Conservation (phyloP, 1,140 invertebrate species). For the Muscidifurax raptorellus region DNA sequence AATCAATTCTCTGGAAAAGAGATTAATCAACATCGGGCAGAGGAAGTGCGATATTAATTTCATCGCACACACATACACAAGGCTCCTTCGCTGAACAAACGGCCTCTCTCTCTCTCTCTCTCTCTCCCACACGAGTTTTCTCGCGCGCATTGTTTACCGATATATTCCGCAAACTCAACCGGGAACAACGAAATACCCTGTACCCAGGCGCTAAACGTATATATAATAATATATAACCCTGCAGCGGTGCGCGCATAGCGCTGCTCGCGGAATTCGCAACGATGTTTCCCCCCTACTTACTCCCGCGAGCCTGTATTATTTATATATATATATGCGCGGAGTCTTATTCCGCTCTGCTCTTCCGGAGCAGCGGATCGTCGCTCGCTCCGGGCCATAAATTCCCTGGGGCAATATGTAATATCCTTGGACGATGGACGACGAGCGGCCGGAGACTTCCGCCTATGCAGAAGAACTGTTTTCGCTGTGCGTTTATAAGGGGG, state of each 20-base stretch:
- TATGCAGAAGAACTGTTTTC: not conserved
- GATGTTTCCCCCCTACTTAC: not conserved
- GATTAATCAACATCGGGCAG: too few relatives aligned
- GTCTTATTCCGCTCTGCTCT: not conserved
- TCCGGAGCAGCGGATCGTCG: constrained; percentile 1
- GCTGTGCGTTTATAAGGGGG: not conserved
- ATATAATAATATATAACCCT: not conserved
- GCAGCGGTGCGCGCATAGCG: too few relatives aligned
- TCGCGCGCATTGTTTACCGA: constrained; percentile 5
- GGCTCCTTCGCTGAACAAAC: not conserved
- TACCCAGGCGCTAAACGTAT: not conserved
- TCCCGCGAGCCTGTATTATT: not conserved
- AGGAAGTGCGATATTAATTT: not conserved
- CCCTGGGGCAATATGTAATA: not conserved
- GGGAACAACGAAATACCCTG: not conserved
- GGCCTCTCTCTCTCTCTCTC: not conserved
- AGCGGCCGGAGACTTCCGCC: constrained; percentile 4
- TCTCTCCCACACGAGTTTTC: too few relatives aligned
- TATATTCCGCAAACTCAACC: not conserved
- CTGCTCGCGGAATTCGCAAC: constrained; percentile 17
- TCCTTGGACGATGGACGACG: not conserved
- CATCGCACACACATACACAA: not conserved
- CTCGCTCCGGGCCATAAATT: not conserved
- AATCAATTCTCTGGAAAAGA: not conserved
- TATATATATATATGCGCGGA: not conserved